A percentile compares a stretch with the other conserved stretches of the same genome.
These are phyloP conservation scores for Dermatemys mawii DNA, from an alignment of 2,113 vertebrate species.

Conservation along the genomic window DNA sequence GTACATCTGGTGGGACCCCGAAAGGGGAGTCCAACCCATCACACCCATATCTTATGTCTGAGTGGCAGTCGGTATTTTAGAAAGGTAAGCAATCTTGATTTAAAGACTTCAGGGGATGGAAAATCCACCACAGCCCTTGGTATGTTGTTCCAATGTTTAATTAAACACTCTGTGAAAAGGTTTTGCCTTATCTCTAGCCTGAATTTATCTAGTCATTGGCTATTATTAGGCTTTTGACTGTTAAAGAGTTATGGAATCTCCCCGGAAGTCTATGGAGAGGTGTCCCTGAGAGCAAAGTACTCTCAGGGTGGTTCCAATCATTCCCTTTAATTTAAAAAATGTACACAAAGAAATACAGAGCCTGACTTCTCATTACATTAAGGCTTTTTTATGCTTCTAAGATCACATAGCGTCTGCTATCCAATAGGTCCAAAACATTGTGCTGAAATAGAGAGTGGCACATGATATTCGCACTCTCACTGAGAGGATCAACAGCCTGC, in stretches of 20 bases:
- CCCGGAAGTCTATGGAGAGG: background rate
- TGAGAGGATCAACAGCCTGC: background rate
- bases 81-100: background rate
- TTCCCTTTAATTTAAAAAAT: background rate
- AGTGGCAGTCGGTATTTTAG: background rate
- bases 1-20: background rate
- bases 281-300: background rate
- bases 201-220: background rate
- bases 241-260: background rate
- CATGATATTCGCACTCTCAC: background rate
- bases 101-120: background rate
- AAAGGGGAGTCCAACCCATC: too few species aligned
- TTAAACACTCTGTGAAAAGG: background rate
- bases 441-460: background rate
- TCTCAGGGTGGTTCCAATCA: fast-evolving
- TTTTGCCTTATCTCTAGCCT: background rate
- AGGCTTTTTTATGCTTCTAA: background rate
- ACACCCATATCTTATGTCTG: background rate
- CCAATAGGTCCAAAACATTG: background rate
- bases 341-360: background rate
- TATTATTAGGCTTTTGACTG: background rate
- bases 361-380: background rate
- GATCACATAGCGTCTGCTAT: background rate
- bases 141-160: background rate
- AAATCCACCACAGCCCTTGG: background rate